Conservation (phyloP, 2,113 vertebrate species). For the Psilopsiagon aurifrons region DNA sequence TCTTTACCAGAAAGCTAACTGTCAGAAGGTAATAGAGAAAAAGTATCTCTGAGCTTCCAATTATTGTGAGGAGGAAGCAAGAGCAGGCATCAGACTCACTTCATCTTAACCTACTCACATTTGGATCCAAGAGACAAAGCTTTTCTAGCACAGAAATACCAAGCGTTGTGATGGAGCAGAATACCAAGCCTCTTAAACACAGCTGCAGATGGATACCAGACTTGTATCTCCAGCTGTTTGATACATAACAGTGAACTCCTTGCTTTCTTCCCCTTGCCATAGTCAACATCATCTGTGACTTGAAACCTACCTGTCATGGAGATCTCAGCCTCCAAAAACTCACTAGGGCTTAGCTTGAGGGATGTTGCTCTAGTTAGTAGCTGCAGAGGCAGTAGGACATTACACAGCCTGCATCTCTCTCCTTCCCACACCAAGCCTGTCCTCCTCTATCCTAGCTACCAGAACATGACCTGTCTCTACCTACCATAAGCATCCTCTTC, state of each 20-base stretch:
- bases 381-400: not conserved
- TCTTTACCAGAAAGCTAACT: not conserved
- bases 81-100: not conserved
- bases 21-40: not conserved
- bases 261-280: not conserved
- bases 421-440: not conserved
- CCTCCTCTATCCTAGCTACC: not conserved
- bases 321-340: not conserved
- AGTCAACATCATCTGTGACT: not conserved
- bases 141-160: not conserved
- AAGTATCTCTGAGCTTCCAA: not conserved
- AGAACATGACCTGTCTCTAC: not conserved
- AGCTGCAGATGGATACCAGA: not conserved
- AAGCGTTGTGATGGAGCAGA: not conserved
- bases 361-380: fast-evolving
- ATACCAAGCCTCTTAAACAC: not conserved
- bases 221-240: not conserved
- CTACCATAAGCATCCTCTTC: not conserved
- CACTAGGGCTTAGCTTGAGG: not conserved
- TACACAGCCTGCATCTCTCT: not conserved
- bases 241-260: not conserved
- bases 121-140: not conserved
- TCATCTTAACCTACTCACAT: not conserved
- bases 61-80: not conserved
- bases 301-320: not conserved